Conservation (phyloP, 2,113 vertebrate genomes). For the Mormyrus lacerda region DNA sequence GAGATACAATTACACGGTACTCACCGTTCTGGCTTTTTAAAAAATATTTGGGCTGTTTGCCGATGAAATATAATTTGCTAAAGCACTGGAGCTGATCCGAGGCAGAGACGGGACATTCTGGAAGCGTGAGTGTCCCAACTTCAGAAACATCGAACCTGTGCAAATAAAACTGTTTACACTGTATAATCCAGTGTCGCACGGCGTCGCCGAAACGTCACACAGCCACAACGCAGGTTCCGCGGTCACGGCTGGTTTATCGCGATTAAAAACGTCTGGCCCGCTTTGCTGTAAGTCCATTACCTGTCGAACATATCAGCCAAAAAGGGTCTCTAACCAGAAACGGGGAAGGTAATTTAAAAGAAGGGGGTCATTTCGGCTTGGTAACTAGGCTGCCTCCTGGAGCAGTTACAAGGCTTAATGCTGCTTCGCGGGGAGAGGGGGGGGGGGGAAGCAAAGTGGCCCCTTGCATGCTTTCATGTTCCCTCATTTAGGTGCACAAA, state of each 20-base stretch:
- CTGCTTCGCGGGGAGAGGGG: background rate
- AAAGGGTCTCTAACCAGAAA: background rate
- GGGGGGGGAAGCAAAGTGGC: background rate
- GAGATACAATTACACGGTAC: constrained; percentile 16
- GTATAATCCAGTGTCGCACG: too few relatives aligned
- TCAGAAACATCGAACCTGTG: background rate
- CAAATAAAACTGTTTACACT: background rate
- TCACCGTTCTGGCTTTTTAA: background rate
- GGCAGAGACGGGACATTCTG: background rate
- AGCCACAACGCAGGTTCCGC: background rate
- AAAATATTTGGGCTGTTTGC: background rate
- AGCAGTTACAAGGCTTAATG: constrained; percentile 2
- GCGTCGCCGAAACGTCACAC: background rate
- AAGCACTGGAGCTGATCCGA: background rate
- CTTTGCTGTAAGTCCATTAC: background rate
- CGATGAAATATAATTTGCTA: background rate
- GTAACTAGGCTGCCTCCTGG: background rate
- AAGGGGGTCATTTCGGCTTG: background rate
- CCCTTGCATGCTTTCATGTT: background rate
- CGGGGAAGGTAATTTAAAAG: background rate
- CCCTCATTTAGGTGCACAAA: constrained; percentile 7
- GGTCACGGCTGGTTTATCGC: background rate
- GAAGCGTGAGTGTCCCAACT: background rate
- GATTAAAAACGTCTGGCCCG: background rate
- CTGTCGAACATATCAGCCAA: background rate